Evolutionary conservation across 2,888 invertebrate species (phyloP), one percentile per base, ranked within the genome.

Genomic region (Ligdia adustata): DNA sequence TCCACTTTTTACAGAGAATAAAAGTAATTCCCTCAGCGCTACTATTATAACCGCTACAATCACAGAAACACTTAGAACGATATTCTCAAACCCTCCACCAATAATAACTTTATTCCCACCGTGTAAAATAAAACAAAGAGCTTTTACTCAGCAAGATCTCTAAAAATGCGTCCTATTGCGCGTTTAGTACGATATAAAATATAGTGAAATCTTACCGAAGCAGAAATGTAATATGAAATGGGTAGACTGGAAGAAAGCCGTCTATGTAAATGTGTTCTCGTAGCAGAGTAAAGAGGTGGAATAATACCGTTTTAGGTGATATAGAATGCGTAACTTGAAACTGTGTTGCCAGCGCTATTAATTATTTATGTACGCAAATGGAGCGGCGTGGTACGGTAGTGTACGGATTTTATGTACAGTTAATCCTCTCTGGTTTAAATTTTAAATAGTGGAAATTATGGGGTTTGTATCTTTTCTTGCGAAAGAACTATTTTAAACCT

Each of bases 31-130:
- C 37, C 28, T 6, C 22, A 28, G 24, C 22, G 13, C 37, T n/a
- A n/a, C n/a, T 32, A 37, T 18, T 18, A 18, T 53, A 57, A 60
- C 71, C 68, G 63, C 65, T 58, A 69, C 66, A 71, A 69, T 68
- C 64, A 64, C 72, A 69, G 67, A 71, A 69, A 67, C 64, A 62
- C 72, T 75, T 69, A 72, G 27, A 75, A 74, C 79, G n/a, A 77
- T 79, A 75, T 71, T 63, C 65, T 76, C 69, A 69, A 71, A 72
- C 62, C 63, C n/a, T n/a, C n/a, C 64, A 69, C 42, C 33, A 9
- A 43, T 49, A 43, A 42, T 49, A 43, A 42, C 67, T 67, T 5
- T 73, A 74, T 71, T 67, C 65, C 60, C 58, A 62, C 57, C 28
- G 14, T 64, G 14, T 64, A 61, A 58, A 66, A 72, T 70, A 68